phyloP scores from a whole-genome alignment of 2,797 vertebrate species.

The Sebastes vulpes region DNA sequence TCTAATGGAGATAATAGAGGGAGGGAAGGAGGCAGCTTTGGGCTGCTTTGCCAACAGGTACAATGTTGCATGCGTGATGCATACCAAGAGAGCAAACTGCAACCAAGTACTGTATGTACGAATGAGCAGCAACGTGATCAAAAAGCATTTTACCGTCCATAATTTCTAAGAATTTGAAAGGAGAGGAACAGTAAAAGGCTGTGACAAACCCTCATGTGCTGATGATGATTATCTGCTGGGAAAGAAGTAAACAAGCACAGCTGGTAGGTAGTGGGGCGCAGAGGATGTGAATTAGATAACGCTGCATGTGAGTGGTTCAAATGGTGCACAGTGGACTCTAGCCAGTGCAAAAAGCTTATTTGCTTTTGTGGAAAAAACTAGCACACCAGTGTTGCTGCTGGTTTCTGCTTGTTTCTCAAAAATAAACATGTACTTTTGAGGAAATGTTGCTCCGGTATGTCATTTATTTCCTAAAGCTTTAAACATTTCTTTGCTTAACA shows the following conservation, averaged over 20 bases:
- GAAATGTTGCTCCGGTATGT: neutral
- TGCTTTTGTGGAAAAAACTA: slow-evolving; percentile 2
- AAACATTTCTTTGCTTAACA: neutral
- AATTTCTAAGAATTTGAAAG: slow-evolving; percentile 5
- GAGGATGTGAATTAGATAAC: slow-evolving; percentile 12
- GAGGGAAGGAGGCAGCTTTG: neutral
- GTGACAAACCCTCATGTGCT: slow-evolving; percentile 4
- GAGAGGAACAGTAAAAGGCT: neutral
- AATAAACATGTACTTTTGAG: neutral
- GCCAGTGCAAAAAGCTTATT: neutral
- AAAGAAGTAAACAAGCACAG: slow-evolving; percentile 38
- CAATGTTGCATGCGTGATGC: neutral
- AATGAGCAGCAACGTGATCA: slow-evolving; percentile 3
- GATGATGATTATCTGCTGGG: slow-evolving; percentile 31
- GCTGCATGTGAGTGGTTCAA: neutral
- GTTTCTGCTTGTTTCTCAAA: neutral
- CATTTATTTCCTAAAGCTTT: neutral
- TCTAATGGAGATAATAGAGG: slow-evolving; percentile 33
- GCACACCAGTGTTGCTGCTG: neutral
- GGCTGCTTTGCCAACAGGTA: slow-evolving; percentile 41
- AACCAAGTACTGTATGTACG: neutral
- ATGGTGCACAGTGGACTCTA: neutral
- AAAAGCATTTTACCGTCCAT: neutral
- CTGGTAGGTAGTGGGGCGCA: neutral
- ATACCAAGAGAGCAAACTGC: neutral